Conservation (phyloP, 2,797 vertebrate genomes). For the Halcyon leucocephala region DNA sequence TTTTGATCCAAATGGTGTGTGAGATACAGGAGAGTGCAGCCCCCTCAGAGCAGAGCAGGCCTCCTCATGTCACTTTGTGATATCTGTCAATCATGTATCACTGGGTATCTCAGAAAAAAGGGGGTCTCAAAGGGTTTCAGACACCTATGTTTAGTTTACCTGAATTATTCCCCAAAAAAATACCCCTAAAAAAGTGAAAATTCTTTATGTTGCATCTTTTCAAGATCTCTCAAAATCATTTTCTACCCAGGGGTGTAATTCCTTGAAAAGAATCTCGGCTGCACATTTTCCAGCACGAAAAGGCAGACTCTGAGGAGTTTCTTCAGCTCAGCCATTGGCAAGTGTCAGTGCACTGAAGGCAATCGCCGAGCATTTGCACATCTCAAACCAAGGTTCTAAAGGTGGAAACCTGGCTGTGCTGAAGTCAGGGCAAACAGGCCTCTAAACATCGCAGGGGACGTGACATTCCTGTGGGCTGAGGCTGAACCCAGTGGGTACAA, state of each 20-base stretch:
- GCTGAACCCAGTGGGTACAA: not conserved
- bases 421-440: not conserved
- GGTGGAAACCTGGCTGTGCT: not conserved
- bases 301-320: conserved; percentile 1
- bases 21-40: not conserved
- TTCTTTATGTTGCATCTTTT: not conserved
- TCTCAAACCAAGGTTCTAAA: not conserved
- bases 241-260: not conserved
- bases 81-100: not conserved
- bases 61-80: not conserved
- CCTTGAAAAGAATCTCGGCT: not conserved
- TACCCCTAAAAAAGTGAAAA: not conserved
- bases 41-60: not conserved
- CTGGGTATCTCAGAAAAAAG: not conserved
- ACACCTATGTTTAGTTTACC: not conserved
- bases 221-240: not conserved
- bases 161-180: not conserved
- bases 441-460: not conserved
- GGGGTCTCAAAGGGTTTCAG: not conserved
- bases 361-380: not conserved
- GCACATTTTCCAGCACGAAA: not conserved
- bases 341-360: not conserved
- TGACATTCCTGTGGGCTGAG: not conserved
- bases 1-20: not conserved
- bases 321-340: not conserved